Percentiles rank a stretch among this genome's conserved stretches.
These are phyloP conservation scores for Coenonympha arcania DNA, from an alignment of 2,888 invertebrate genomes.

Conservation along the genomic window DNA sequence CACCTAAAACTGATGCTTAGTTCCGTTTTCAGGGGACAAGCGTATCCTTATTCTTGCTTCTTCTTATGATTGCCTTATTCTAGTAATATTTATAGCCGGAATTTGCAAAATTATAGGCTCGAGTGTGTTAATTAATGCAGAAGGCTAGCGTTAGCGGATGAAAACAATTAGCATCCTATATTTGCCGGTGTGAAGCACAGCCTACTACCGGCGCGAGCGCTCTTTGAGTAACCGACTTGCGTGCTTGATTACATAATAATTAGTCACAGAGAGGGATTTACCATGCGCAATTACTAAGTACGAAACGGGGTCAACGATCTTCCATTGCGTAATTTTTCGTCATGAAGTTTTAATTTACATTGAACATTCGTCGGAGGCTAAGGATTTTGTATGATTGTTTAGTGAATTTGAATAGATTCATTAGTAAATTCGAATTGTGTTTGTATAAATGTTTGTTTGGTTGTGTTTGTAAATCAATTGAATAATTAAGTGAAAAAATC, in stretches of 20 bases:
- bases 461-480: too few relatives aligned
- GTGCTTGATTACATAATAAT: conserved; percentile 20
- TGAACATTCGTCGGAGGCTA: not conserved
- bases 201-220: conserved; percentile 7
- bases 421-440: too few relatives aligned
- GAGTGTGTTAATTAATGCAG: not conserved
- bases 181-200: not conserved
- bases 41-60: too few relatives aligned
- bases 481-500: too few relatives aligned
- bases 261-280: conserved; percentile 19
- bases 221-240: conserved; percentile 19
- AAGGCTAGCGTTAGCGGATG: too few relatives aligned
- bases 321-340: conserved; percentile 18
- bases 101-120: not conserved
- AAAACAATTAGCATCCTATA: not conserved
- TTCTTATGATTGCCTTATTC: too few relatives aligned
- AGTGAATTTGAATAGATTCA: too few relatives aligned
- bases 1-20: too few relatives aligned
- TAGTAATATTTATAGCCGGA: too few relatives aligned
- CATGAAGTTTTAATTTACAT: conserved; percentile 10
- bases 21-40: too few relatives aligned
- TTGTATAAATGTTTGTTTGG: too few relatives aligned
- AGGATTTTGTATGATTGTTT: not conserved
- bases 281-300: conserved; percentile 19
- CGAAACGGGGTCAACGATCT: conserved; percentile 23